A percentile compares a stretch with the other conserved stretches of the same genome.
Evolutionary conservation across 1,140 invertebrate species (phyloP).

Genomic region (Leptinotarsa lineolata): DNA sequence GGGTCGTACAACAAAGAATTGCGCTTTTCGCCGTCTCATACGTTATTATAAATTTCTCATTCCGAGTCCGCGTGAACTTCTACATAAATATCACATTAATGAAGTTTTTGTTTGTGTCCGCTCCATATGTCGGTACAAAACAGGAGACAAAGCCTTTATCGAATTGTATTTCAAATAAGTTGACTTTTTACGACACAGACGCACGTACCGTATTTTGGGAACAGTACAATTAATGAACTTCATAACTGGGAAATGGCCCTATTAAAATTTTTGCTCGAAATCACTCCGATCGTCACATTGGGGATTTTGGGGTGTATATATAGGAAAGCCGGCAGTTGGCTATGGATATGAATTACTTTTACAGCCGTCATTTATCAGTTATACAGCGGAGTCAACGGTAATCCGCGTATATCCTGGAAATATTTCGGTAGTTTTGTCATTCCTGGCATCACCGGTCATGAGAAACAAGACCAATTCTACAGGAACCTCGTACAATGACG

Average conservation of each 20-base stretch:
- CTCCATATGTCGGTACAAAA: neutral
- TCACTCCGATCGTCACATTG: conserved; percentile 10
- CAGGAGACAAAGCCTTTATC: conserved; percentile 4
- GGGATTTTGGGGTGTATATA: neutral
- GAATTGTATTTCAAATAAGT: neutral
- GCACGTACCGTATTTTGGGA: neutral
- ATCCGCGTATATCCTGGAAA: neutral
- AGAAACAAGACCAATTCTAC: no score
- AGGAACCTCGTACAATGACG: no score
- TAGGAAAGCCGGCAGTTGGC: conserved; percentile 4
- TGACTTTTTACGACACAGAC: conserved; percentile 6
- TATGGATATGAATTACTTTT: conserved; percentile 6
- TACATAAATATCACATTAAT: conserved; percentile 19
- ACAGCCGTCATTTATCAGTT: conserved; percentile 8
- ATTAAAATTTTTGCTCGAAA: conserved; percentile 12
- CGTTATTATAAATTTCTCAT: conserved; percentile 7
- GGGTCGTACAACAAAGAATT: conserved; percentile 8
- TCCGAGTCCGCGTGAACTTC: neutral
- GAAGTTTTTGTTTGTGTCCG: neutral
- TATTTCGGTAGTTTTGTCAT: neutral
- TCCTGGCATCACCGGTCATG: neutral
- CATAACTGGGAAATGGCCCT: neutral
- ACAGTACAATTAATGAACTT: neutral
- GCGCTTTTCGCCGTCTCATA: conserved; percentile 9
- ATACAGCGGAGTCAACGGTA: neutral